phyloP scores from a whole-genome alignment of 2,797 vertebrate species.

The Parambassis ranga region DNA sequence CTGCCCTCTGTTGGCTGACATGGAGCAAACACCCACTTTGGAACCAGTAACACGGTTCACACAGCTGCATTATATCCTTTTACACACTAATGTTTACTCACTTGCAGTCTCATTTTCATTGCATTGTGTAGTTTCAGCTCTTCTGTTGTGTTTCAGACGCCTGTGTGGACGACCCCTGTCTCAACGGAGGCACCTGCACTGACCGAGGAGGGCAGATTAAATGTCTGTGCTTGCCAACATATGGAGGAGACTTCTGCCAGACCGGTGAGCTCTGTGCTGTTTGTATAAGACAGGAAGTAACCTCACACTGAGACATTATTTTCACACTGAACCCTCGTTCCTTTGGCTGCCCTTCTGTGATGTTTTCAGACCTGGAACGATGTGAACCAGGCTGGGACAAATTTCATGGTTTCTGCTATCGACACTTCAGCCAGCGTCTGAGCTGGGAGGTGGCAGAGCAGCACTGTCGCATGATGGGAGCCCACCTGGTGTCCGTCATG shows the following conservation, averaged over 20 bases:
- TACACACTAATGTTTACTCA: neutral
- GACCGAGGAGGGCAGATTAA: slow-evolving; percentile 71
- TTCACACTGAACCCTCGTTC: too few relatives aligned
- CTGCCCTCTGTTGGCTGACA: slow-evolving; percentile 45
- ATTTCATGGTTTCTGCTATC: slow-evolving; percentile 94
- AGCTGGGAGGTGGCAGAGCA: slow-evolving; percentile 94
- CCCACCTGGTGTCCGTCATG: slow-evolving; percentile 90
- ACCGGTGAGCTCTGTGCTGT: slow-evolving; percentile 77
- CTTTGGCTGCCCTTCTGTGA: neutral
- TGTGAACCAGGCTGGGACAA: slow-evolving; percentile 90
- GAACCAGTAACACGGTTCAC: too few relatives aligned
- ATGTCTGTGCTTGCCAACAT: slow-evolving; percentile 92
- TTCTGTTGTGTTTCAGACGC: slow-evolving; percentile 81
- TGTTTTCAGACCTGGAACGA: slow-evolving; percentile 79
- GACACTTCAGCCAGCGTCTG: slow-evolving; percentile 85
- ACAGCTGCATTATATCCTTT: too few relatives aligned
- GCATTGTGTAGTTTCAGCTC: neutral
- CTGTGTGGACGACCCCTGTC: slow-evolving; percentile 88
- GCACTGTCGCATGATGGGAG: slow-evolving; percentile 86
- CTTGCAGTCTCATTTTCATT: neutral
- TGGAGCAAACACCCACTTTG: too few relatives aligned
- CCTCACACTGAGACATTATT: too few relatives aligned
- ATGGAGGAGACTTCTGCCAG: slow-evolving; percentile 87
- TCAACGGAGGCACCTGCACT: slow-evolving; percentile 92
- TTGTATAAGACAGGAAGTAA: neutral